Base-by-base conservation (phyloP, 1,140 invertebrate genomes). In the Drosophila kohkoa region DNA sequence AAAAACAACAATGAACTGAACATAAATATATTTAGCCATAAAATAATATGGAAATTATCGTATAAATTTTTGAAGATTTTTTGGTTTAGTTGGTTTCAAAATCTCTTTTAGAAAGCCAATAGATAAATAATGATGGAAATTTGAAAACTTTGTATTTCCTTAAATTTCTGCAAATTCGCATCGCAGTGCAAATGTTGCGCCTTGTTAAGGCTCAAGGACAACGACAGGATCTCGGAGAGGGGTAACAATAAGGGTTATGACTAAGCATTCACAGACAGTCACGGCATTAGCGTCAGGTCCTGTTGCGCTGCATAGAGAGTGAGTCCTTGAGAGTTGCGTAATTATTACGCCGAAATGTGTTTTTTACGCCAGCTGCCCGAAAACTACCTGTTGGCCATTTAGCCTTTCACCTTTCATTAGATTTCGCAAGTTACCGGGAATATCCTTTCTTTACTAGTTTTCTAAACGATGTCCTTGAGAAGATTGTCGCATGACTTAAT, bases 301-400 rank as follows among this genome's bases (percentile, higher is more conserved):
- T 80, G 80, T 57, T 28, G 68, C 46, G 59, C 43, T 35, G 48
- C 15, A 25, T 4, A 25, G 20, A 25, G 20, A 25, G 20, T 25
- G 20, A 74, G 81, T 70, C 82, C 82, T 87, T 87, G 82, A 83
- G 49, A 70, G 49, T 74, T 89, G 49, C 59, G 78, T 63, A 88
- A 81, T 89, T 88, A 83, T 11, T n/a, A 38, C 55, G 5, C 30
- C 8, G 52, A 54, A 20, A 52, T 69, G 20, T 63, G 71, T 88
- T 88, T 89, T 89, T 89, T 88, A 88, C 41, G 51, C 54, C 82
- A 79, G 79, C 72, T 65, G 76, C 20, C 11, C 6, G 20, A 38
- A 15, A 35, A 35, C 63, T 87, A 87, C 82, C 82, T 87, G 82
- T 88, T 69, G 75, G 48, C 80, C 80, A 32, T 49, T 78, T 77